phyloP scores from a whole-genome alignment of 2,797 vertebrate species.

The Malurus splendens region DNA sequence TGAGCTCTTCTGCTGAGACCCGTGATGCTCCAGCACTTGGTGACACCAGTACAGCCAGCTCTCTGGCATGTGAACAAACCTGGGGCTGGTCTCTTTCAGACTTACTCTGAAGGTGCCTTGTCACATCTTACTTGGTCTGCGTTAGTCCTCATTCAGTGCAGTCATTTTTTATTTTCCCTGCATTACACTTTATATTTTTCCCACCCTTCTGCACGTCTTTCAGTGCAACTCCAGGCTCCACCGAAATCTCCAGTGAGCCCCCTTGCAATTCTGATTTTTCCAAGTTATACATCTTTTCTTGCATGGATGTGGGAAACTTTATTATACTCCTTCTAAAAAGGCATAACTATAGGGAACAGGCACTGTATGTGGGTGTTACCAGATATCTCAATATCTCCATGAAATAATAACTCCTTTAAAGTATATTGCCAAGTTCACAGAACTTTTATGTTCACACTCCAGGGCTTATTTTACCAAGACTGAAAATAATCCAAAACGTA shows the following conservation, averaged over 20 bases:
- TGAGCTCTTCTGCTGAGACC: not conserved
- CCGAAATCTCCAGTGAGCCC: not conserved
- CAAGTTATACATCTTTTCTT: fast-evolving
- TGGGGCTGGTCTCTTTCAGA: not conserved
- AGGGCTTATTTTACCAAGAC: not conserved
- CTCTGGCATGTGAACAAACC: fast-evolving
- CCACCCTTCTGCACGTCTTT: not conserved
- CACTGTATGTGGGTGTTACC: fast-evolving
- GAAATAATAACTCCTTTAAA: not conserved
- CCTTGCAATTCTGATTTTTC: not conserved
- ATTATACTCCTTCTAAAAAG: not conserved
- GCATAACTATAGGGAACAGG: not conserved
- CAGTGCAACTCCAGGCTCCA: not conserved
- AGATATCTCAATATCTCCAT: not conserved
- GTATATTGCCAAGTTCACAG: not conserved
- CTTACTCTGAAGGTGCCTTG: fast-evolving
- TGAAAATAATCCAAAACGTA: not conserved
- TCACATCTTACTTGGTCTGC: fast-evolving
- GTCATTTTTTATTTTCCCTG: fast-evolving
- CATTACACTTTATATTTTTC: fast-evolving
- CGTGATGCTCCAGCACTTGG: fast-evolving
- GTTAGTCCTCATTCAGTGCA: not conserved
- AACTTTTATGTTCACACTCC: not conserved
- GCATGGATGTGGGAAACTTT: not conserved
- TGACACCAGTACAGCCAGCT: not conserved